These are phyloP conservation scores for Athetis lepigone DNA, from an alignment of 2,888 invertebrate species.

Conservation along the genomic window DNA sequence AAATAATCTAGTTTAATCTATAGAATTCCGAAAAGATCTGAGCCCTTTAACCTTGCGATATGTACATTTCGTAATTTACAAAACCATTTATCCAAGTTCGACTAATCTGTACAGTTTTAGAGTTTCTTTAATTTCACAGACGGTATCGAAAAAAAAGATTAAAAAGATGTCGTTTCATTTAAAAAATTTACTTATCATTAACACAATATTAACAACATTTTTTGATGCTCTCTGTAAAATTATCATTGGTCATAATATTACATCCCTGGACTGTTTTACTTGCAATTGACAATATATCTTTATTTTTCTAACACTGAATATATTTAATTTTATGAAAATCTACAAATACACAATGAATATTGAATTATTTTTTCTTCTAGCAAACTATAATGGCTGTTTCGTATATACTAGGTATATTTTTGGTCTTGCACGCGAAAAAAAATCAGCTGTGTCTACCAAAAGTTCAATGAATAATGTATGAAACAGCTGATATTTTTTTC, in stretches of 20 bases:
- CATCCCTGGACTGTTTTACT: conserved; percentile 1
- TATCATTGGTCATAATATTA: background rate
- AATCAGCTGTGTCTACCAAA: too few species aligned
- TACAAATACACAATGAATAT: background rate
- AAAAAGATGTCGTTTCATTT: conserved; percentile 16
- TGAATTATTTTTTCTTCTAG: background rate
- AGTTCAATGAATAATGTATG: too few species aligned
- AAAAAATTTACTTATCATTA: conserved; percentile 6
- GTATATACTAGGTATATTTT: too few species aligned
- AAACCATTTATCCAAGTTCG: conserved; percentile 21
- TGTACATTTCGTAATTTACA: background rate
- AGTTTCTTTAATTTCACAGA: conserved; percentile 14
- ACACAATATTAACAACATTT: background rate
- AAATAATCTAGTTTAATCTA: too few species aligned
- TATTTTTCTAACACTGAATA: conserved; percentile 16
- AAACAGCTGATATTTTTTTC: too few species aligned
- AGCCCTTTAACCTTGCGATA: too few species aligned
- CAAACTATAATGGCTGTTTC: background rate
- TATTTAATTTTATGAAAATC: background rate
- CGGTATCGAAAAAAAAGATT: too few species aligned
- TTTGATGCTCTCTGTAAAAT: conserved; percentile 35
- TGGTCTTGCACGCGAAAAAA: too few species aligned
- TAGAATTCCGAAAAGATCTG: too few species aligned
- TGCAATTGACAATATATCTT: conserved; percentile 5
- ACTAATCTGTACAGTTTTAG: conserved; percentile 19